phyloP scores from a whole-genome alignment of 2,113 vertebrate species.

The Percina caprodes region DNA sequence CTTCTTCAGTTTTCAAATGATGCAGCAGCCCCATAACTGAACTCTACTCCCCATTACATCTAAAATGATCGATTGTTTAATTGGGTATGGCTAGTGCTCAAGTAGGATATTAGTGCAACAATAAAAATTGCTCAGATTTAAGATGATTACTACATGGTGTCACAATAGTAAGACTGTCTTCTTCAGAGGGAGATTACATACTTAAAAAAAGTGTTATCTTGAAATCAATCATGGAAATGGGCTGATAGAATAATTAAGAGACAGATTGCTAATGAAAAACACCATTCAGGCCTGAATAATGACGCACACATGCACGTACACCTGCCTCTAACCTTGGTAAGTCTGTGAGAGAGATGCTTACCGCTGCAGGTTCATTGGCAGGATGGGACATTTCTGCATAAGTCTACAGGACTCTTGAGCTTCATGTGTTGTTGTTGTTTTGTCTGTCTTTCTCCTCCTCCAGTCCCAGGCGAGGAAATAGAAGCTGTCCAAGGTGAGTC shows the following conservation, averaged over 20 bases:
- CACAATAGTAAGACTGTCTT: not conserved
- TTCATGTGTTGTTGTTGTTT: constrained; percentile 35
- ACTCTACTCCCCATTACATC: not conserved
- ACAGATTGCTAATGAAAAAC: constrained; percentile 15
- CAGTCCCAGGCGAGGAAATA: constrained; percentile 51
- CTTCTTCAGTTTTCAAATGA: not conserved
- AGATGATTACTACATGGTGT: not conserved
- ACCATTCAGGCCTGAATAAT: constrained; percentile 30
- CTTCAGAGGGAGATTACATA: not conserved
- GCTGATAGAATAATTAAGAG: constrained; percentile 11
- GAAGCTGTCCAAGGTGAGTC: constrained; percentile 71
- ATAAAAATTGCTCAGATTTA: not conserved
- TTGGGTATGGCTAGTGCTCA: not conserved
- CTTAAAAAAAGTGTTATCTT: not conserved
- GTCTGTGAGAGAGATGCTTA: constrained; percentile 28
- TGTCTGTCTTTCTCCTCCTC: constrained; percentile 44
- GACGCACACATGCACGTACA: constrained; percentile 22
- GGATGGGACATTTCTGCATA: constrained; percentile 40
- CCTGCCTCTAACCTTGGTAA: constrained; percentile 30
- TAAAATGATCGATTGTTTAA: not conserved
- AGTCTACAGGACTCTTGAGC: constrained; percentile 41
- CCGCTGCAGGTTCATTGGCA: constrained; percentile 36
- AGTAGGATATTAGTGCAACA: not conserved
- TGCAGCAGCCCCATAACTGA: not conserved
- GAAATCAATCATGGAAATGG: constrained; percentile 7